Base-by-base conservation (phyloP, 2,113 vertebrate species). In the Pseudorectes ferrugineus region DNA sequence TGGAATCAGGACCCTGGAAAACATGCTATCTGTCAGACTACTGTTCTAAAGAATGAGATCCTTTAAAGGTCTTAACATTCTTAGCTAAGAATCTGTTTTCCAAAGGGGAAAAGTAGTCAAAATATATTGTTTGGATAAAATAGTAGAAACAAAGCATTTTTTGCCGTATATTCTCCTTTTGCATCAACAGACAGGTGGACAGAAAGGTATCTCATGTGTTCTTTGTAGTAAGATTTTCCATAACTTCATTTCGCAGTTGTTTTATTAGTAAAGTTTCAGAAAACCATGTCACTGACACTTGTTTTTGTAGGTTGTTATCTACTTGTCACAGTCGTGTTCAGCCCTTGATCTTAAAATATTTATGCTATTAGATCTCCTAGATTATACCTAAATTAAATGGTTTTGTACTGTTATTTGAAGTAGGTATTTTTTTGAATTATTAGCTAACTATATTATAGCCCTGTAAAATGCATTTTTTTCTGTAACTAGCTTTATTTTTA, bases 391-490 rank as follows among this genome's bases (percentile, higher is more conserved):
- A 72, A 89, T 66, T 74, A 33, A 71, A 58, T 25, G 14, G 0
- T 3, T 83, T 79, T 35, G 2, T 38, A 42, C 9, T 52, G 14
- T 29, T 71, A 14, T 58, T 89, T 52, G 31, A 74, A 84, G 74
- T 10, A 71, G 0, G 2, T 23, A 5, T 31, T 25, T 65, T 65
- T 59, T 0, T 1, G 0, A 70, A 55, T n/a, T 13, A 73, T 79
- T 68, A 51, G 1, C 5, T 46, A 22, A 9, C 11, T 80, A 12
- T 25, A 15, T 31, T 42, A 12, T 25, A 33, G 31, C 71, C 57
- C 7, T 63, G n/a, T 51, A 48, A 94, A 89, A 55, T 28, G 4
- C 5, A 23, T 3, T 43, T 61, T 61, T 5, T 49, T 79, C 9
- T 66, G 11, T 57, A 85, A 38, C 6, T 49, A 33, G 3, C 42